Conservation (phyloP, 2,888 invertebrate genomes). For the Empis stercorea region DNA sequence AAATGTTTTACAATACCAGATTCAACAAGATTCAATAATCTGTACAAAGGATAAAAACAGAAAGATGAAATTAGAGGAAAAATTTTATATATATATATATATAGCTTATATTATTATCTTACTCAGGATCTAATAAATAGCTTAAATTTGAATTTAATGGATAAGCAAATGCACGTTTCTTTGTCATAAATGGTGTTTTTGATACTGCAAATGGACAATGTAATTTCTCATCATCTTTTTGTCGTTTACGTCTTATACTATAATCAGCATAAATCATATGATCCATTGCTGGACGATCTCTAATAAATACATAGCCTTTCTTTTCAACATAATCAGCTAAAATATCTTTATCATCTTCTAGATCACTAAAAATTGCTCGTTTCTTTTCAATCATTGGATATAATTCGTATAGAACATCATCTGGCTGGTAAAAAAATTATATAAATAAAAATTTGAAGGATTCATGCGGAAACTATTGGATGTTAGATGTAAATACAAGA, state of each 20-base stretch:
- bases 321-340: slow-evolving; percentile 37
- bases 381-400: slow-evolving; percentile 28
- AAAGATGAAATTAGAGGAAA: no score
- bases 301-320: slow-evolving; percentile 46
- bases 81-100: no score
- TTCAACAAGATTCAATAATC: slow-evolving; percentile 55
- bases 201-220: slow-evolving; percentile 69
- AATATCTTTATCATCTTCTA: slow-evolving; percentile 32
- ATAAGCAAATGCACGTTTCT: slow-evolving; percentile 60
- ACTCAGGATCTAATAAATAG: slow-evolving; percentile 56
- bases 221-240: slow-evolving; percentile 43
- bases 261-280: slow-evolving; percentile 60
- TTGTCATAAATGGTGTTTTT: slow-evolving; percentile 50
- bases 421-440: slow-evolving; percentile 19
- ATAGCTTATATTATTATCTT: slow-evolving; percentile 25
- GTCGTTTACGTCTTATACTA: slow-evolving; percentile 42
- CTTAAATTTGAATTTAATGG: slow-evolving; percentile 45
- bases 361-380: slow-evolving; percentile 28
- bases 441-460: no score
- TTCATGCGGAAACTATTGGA: no score
- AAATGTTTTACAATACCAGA: slow-evolving; percentile 61
- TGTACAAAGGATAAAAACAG: no score
- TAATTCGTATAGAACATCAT: slow-evolving; percentile 29
- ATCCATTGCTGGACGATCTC: slow-evolving; percentile 57
- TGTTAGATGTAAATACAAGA: no score